Percentiles rank a stretch among this genome's conserved stretches.
Evolutionary conservation across 2,888 invertebrate species (phyloP).

Genomic region (Troides helena): DNA sequence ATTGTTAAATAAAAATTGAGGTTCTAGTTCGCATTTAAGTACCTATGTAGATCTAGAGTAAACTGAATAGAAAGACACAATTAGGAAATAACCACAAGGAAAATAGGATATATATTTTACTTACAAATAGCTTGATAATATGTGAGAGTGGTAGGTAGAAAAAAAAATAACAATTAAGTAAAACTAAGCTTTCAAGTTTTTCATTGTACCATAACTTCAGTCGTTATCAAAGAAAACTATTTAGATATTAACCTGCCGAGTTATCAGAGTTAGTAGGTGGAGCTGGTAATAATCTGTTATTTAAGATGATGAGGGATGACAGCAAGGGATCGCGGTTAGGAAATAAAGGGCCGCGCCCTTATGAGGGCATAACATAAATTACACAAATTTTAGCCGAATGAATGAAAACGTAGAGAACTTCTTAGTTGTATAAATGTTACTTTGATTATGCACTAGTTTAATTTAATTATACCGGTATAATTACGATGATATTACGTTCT

Average conservation of each 20-base stretch:
- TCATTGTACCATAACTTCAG: not conserved
- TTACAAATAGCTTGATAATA: too few relatives aligned
- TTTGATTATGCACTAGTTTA: not conserved
- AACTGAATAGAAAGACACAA: too few relatives aligned
- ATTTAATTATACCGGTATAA: not conserved
- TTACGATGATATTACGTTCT: too few relatives aligned
- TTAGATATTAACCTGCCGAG: constrained; percentile 16
- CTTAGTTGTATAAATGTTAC: constrained; percentile 6
- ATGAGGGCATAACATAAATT: constrained; percentile 31
- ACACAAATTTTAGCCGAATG: constrained; percentile 19
- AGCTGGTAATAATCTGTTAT: constrained; percentile 40
- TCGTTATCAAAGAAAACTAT: not conserved
- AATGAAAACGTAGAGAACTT: constrained; percentile 25
- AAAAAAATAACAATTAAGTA: too few relatives aligned
- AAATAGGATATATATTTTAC: too few relatives aligned
- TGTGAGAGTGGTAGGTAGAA: too few relatives aligned
- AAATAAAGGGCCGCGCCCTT: constrained; percentile 26
- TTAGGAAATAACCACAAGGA: too few relatives aligned
- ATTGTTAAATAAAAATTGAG: too few relatives aligned
- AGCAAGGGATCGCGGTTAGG: constrained; percentile 33
- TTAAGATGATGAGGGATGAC: constrained; percentile 41
- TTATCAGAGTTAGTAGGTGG: constrained; percentile 33
- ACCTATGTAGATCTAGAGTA: too few relatives aligned
- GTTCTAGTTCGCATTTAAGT: too few relatives aligned
- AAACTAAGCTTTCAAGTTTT: too few relatives aligned